Percentiles rank a stretch among this genome's conserved stretches.
phyloP scores from a whole-genome alignment of 2,888 invertebrate species.

The Erebia ligea region DNA sequence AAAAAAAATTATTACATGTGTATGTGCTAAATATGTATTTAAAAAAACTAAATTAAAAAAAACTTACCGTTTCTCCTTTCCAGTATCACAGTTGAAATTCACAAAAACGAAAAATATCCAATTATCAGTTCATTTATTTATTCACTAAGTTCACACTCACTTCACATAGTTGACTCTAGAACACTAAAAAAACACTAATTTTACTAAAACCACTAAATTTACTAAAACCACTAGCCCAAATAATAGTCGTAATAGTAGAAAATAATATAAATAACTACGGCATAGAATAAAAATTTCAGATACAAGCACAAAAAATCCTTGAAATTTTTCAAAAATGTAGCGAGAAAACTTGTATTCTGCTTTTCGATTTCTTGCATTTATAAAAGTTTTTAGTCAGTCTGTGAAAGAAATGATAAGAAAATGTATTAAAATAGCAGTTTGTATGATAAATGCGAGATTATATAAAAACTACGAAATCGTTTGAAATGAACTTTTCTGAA shows the following conservation, averaged over 20 bases:
- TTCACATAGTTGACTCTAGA: slow-evolving; percentile 62
- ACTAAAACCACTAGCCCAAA: slow-evolving; percentile 55
- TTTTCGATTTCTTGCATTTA: slow-evolving; percentile 40
- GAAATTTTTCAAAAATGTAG: slow-evolving; percentile 53
- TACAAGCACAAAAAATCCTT: slow-evolving; percentile 70
- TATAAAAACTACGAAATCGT: not conserved
- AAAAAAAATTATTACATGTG: too few relatives aligned
- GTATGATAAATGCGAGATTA: not conserved
- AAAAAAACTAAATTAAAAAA: not conserved
- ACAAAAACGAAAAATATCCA: slow-evolving; percentile 21
- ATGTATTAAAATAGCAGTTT: not conserved
- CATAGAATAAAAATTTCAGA: slow-evolving; percentile 70
- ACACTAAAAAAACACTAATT: slow-evolving; percentile 45
- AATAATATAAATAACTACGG: slow-evolving; percentile 64
- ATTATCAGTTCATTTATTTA: slow-evolving; percentile 29
- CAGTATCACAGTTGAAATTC: slow-evolving; percentile 23
- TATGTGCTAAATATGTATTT: not conserved
- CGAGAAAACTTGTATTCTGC: slow-evolving; percentile 28
- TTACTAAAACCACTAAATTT: slow-evolving; percentile 42
- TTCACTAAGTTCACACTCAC: slow-evolving; percentile 44
- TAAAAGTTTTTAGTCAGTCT: not conserved
- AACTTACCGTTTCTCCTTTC: slow-evolving; percentile 41
- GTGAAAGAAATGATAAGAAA: slow-evolving; percentile 11
- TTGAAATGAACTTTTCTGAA: too few relatives aligned
- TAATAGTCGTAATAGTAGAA: slow-evolving; percentile 75